A percentile compares a stretch with the other conserved stretches of the same genome.
Evolutionary conservation across 2,797 vertebrate species (phyloP).

Genomic region (Trematomus bernacchii): DNA sequence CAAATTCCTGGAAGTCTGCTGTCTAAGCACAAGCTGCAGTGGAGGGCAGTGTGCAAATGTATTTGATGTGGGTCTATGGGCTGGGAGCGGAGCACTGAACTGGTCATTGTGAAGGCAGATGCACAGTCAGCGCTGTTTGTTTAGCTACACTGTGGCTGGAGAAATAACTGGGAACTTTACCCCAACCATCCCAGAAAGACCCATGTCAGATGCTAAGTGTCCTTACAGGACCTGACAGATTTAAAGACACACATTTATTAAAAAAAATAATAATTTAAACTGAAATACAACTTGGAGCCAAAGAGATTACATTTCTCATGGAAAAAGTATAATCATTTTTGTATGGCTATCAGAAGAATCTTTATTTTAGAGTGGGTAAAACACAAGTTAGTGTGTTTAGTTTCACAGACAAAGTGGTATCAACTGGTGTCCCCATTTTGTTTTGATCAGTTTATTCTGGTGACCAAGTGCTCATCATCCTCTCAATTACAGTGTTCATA

Average conservation of each 20-base stretch:
- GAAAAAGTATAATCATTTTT: not conserved
- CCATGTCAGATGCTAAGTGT: constrained; percentile 66
- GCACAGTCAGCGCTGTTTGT: constrained; percentile 74
- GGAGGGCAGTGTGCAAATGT: constrained; percentile 54
- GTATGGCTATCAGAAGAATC: constrained; percentile 2
- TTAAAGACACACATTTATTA: constrained; percentile 34
- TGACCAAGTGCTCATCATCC: constrained; percentile 61
- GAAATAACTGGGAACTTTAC: constrained; percentile 73
- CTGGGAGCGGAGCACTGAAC: constrained; percentile 60
- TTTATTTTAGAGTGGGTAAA: constrained; percentile 24
- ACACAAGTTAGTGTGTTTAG: too few species aligned
- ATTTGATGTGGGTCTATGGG: constrained; percentile 82
- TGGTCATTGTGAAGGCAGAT: constrained; percentile 70
- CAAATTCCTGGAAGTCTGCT: constrained; percentile 73
- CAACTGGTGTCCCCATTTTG: constrained; percentile 47
- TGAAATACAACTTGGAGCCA: constrained; percentile 37
- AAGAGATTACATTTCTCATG: constrained; percentile 29
- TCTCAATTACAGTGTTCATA: constrained; percentile 55
- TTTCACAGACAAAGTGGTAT: constrained; percentile 29
- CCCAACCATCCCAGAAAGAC: constrained; percentile 58
- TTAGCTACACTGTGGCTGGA: constrained; percentile 75
- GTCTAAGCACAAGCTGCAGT: constrained; percentile 67
- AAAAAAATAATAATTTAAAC: not conserved
- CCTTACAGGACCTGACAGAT: constrained; percentile 58
- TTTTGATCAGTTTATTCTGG: constrained; percentile 62